Base-by-base conservation (phyloP, 2,888 invertebrate species). In the Ectemnius cavifrons region DNA sequence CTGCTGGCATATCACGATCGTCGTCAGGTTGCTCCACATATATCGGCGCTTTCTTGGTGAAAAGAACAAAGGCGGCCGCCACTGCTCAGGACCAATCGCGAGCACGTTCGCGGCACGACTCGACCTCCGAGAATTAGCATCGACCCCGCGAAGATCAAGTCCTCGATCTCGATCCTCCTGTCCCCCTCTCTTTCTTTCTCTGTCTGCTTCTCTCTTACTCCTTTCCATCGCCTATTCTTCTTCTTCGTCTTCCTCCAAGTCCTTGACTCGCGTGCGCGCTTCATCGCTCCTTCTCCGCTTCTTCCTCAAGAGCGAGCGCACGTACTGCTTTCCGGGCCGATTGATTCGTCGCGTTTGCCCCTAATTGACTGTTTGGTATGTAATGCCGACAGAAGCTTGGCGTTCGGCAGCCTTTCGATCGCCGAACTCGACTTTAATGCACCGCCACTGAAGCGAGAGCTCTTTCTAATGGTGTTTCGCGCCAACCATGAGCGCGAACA, bases 1-100 rank as follows among this genome's bases (percentile, higher is more conserved):
- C 73, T 80, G 75, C 79, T 85, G 85, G 81, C 85, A 85, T 85
- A 85, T 85, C 85, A 85, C 85, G 85, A 85, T 85, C 84, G 84
- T 81, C 80, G 84, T 74, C 81, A 75, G 81, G 77, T 78, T 84
- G 83, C 80, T 79, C 83, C 72, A 71, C 79, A 83, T 83, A 78
- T 82, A 80, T 82, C 78, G 83, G 61, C 70, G 75, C 62, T 71
- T 37, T 83, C 79, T 73, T 59, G 57, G 62, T 13, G 75, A 83
- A 83, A 82, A 83, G 79, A 83, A 83, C 79, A 81, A 82, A 82
- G 81, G 81, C 73, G 71, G 69, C 82, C 82, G 82, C 75, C 79
- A 64, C 71, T 66, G 65, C 45, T 18, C 64, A 69, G 71, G 79
- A 72, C 79, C 81, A 83, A 81, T 82, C 72, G 81, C 71, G 70